Evolutionary conservation across 2,888 invertebrate species (phyloP).

Genomic region (Heteropelma amictum): DNA sequence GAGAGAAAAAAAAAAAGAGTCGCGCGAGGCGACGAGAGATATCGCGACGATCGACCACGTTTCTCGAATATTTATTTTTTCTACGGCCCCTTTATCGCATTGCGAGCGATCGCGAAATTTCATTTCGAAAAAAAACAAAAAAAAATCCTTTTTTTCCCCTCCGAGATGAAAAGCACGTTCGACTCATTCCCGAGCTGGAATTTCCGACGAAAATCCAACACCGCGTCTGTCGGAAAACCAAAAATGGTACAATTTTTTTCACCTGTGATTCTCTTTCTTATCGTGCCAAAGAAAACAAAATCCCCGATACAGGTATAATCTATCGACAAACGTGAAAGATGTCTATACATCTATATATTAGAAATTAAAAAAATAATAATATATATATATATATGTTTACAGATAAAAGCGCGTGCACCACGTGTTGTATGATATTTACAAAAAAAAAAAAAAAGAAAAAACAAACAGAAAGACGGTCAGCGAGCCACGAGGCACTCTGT

Average conservation of each 20-base stretch:
- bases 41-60: constrained; percentile 69
- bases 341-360: constrained; percentile 50
- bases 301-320: constrained; percentile 65
- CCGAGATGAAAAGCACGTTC: no score
- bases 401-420: constrained; percentile 45
- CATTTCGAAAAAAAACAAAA: constrained; percentile 37
- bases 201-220: no score
- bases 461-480: background rate
- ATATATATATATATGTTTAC: constrained; percentile 22
- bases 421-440: constrained; percentile 68
- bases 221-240: no score
- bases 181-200: no score
- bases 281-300: constrained; percentile 77
- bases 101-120: constrained; percentile 60
- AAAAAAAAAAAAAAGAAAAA: constrained; percentile 43
- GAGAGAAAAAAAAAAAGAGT: constrained; percentile 29
- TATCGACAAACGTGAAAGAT: constrained; percentile 27
- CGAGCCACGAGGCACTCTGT: no score
- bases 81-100: constrained; percentile 67
- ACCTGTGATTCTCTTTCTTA: constrained; percentile 76
- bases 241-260: constrained; percentile 67
- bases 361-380: constrained; percentile 51
- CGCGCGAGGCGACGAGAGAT: constrained; percentile 40
- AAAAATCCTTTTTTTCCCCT: no score
- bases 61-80: constrained; percentile 71